These are phyloP conservation scores for Onychostruthus taczanowskii DNA, from an alignment of 2,113 vertebrate species.

Conservation along the genomic window DNA sequence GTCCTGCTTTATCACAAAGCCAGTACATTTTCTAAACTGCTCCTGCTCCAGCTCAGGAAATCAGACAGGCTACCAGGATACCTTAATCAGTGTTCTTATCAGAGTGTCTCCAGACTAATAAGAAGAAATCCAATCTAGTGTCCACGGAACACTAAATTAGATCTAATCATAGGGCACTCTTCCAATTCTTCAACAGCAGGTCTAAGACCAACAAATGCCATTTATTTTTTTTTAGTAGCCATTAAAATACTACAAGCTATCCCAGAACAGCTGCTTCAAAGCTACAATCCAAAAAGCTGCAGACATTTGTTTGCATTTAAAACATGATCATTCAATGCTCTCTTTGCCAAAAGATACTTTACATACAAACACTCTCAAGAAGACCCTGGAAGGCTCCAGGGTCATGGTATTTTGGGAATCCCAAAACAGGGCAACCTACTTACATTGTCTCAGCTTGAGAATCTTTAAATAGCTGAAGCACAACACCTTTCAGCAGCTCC, in stretches of 20 bases:
- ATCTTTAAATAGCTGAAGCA: not conserved
- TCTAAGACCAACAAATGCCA: conserved; percentile 13
- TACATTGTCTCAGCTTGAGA: not conserved
- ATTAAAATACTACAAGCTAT: conserved; percentile 2
- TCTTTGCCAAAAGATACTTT: not conserved
- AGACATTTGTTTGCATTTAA: not conserved
- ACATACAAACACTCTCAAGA: not conserved
- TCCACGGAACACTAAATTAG: conserved; percentile 58
- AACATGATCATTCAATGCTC: not conserved
- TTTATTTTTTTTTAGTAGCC: not conserved
- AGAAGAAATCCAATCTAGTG: conserved; percentile 72
- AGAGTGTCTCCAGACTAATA: conserved; percentile 68
- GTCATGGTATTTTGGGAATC: not conserved
- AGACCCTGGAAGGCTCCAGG: not conserved
- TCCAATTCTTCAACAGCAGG: conserved; percentile 53
- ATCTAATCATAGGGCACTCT: conserved; percentile 62
- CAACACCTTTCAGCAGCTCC: not conserved
- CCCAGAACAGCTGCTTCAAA: conserved; percentile 11
- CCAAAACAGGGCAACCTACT: not conserved
- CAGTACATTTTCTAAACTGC: not conserved
- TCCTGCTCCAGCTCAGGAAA: conserved; percentile 45
- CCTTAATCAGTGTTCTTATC: conserved; percentile 69
- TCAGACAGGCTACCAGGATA: conserved; percentile 50
- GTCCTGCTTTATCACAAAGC: not conserved
- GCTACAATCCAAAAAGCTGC: not conserved